These are phyloP conservation scores for Penaeus vannamei DNA, from an alignment of 1,140 invertebrate genomes.

Conservation along the genomic window DNA sequence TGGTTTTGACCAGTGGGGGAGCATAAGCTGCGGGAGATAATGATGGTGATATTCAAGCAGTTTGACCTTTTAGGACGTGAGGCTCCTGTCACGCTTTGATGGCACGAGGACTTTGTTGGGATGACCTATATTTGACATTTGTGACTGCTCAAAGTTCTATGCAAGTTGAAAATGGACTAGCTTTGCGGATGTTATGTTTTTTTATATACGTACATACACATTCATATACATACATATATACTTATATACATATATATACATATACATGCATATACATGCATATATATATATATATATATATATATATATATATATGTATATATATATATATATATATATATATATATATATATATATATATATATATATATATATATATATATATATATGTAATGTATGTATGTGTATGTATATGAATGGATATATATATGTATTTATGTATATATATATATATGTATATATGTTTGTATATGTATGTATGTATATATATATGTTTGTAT, in stretches of 20 bases:
- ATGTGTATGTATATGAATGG: background rate
- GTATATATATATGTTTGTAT: background rate
- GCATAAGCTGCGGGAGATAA: no score
- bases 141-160: no score
- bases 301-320: background rate
- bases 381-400: constrained; percentile 26
- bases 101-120: no score
- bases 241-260: background rate
- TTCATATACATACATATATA: background rate
- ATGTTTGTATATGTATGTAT: background rate
- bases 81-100: no score
- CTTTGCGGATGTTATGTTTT: no score
- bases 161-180: no score
- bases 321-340: background rate
- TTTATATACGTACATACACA: no score
- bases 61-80: no score
- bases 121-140: no score
- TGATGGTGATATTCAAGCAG: no score
- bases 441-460: background rate
- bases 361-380: constrained; percentile 29
- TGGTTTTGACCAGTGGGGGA: no score
- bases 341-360: constrained; percentile 14
- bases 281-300: background rate
- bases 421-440: background rate
- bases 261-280: background rate